A percentile compares a stretch with the other conserved stretches of the same genome.
Evolutionary conservation across 2,113 vertebrate species (phyloP).

Genomic region (Cettia cetti): DNA sequence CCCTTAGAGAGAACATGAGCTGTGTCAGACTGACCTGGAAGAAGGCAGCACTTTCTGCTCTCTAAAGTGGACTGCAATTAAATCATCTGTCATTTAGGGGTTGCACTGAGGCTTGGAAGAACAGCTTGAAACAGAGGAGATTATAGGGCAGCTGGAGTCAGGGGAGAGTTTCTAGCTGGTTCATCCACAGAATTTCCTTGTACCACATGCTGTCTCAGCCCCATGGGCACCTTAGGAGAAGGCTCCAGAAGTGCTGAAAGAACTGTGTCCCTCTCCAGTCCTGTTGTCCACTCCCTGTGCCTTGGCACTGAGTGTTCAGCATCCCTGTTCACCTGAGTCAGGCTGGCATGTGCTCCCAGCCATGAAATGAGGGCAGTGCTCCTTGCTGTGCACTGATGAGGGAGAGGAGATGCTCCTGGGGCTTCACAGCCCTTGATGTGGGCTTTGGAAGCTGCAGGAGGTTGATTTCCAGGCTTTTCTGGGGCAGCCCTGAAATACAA

Average conservation of each 20-base stretch:
- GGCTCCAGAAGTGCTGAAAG: not conserved
- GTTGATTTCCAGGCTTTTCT: not conserved
- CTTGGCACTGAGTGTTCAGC: not conserved
- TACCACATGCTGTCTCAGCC: not conserved
- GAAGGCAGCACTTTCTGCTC: not conserved
- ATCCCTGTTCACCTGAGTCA: not conserved
- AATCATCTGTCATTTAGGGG: not conserved
- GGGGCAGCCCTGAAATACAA: not conserved
- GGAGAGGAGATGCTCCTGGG: not conserved
- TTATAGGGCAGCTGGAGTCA: not conserved
- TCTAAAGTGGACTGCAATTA: not conserved
- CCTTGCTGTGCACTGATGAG: not conserved
- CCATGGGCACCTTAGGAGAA: not conserved
- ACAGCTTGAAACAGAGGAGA: not conserved
- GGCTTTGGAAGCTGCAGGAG: not conserved
- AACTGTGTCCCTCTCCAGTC: rapidly evolving
- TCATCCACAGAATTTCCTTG: not conserved
- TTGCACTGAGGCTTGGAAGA: not conserved
- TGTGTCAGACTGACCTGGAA: not conserved
- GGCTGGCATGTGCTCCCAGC: not conserved
- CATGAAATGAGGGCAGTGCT: not conserved
- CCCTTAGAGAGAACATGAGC: not conserved
- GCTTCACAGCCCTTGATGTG: not conserved
- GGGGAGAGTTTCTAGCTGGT: not conserved
- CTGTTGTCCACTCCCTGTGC: not conserved